Conservation (phyloP, 2,113 vertebrate species). For the Calidris pygmaea region DNA sequence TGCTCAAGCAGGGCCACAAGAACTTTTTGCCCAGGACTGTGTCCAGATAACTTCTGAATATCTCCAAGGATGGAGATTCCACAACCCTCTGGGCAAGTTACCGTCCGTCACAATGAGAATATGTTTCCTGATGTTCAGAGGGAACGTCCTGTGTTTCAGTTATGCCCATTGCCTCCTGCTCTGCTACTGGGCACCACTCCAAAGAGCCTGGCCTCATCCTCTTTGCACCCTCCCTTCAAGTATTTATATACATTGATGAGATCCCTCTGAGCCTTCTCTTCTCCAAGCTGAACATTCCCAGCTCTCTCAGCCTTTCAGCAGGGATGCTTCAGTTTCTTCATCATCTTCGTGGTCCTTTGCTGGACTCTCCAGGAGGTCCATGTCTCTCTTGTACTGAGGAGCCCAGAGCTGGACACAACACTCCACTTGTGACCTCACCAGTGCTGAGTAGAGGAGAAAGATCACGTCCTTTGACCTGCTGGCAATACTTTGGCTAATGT, state of each 20-base stretch:
- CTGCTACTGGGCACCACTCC: background rate
- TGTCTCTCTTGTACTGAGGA: background rate
- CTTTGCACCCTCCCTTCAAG: background rate
- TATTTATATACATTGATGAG: background rate
- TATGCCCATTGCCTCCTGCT: background rate
- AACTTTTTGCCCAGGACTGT: background rate
- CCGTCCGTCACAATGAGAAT: background rate
- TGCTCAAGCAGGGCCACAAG: background rate
- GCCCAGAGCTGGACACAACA: background rate
- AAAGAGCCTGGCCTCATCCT: background rate
- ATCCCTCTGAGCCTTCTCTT: background rate
- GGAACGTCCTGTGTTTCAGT: background rate
- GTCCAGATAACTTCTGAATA: background rate
- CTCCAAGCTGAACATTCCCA: background rate
- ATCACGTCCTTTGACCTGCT: background rate
- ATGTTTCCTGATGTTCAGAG: background rate
- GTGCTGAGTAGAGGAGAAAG: background rate
- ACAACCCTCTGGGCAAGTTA: background rate
- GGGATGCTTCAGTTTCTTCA: background rate
- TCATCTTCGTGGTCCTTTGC: background rate
- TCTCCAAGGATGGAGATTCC: background rate
- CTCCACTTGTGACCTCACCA: background rate
- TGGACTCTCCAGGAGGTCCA: background rate
- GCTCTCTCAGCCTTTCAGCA: background rate
- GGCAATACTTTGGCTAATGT: background rate